phyloP scores from a whole-genome alignment of 1,140 invertebrate genomes.

The Bombus sylvicola region DNA sequence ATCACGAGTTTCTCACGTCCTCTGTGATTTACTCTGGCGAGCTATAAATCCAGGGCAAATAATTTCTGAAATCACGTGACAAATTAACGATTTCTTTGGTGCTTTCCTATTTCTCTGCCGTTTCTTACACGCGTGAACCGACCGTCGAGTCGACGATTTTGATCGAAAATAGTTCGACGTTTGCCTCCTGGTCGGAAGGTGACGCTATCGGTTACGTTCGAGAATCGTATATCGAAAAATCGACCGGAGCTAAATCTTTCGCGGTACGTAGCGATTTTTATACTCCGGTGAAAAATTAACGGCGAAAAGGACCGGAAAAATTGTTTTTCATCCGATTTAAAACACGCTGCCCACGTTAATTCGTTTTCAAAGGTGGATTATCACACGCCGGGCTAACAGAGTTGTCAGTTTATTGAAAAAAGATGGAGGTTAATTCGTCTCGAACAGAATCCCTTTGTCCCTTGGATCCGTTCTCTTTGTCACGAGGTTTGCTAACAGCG shows the following conservation, averaged over 20 bases:
- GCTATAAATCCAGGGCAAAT: too few relatives aligned
- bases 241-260: neutral
- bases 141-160: neutral
- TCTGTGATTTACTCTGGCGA: too few relatives aligned
- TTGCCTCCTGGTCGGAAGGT: neutral
- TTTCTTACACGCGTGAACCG: fast-evolving
- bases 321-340: neutral
- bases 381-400: constrained; percentile 10
- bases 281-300: neutral
- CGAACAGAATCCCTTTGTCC: constrained; percentile 17
- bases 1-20: too few relatives aligned
- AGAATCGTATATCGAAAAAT: neutral
- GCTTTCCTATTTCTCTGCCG: neutral
- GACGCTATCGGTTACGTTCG: neutral
- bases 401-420: neutral
- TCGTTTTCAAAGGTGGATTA: neutral
- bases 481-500: neutral
- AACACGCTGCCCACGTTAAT: neutral
- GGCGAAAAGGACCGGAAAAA: neutral
- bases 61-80: too few relatives aligned
- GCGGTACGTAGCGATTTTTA: neutral
- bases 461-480: neutral
- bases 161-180: neutral
- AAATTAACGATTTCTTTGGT: fast-evolving
- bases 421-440: constrained; percentile 14